A percentile compares a stretch with the other conserved stretches of the same genome.
Evolutionary conservation across 1,140 invertebrate species (phyloP).

Genomic region (Chironomus tepperi): DNA sequence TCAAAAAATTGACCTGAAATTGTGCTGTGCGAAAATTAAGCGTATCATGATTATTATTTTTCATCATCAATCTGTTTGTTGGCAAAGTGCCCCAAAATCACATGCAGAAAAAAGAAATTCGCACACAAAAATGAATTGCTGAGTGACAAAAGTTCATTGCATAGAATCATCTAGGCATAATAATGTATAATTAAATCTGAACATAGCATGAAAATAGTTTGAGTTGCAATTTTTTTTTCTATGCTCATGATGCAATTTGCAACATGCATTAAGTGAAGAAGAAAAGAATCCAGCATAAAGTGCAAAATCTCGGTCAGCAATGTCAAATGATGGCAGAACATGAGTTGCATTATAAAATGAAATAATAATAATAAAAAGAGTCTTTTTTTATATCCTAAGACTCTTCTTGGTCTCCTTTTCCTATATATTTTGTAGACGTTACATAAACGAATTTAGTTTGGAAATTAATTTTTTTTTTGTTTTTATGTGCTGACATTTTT

Average conservation of each 20-base stretch:
- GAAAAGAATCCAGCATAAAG: background rate
- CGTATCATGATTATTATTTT: too few species aligned
- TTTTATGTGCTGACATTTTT: too few species aligned
- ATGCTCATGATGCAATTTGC: background rate
- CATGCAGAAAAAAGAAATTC: background rate
- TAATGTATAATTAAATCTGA: constrained; percentile 22
- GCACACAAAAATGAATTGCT: background rate
- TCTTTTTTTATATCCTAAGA: too few species aligned
- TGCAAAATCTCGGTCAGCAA: constrained; percentile 6
- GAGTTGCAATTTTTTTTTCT: background rate
- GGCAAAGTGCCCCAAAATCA: background rate
- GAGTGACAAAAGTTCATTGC: background rate
- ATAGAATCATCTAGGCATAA: constrained; percentile 7
- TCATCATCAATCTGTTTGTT: background rate
- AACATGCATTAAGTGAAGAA: background rate
- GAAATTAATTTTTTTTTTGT: too few species aligned
- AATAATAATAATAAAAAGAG: background rate
- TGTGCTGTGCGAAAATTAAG: too few species aligned
- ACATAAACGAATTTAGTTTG: too few species aligned
- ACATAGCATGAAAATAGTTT: background rate
- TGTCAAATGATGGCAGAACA: background rate
- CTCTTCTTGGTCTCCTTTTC: too few species aligned
- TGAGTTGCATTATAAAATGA: background rate
- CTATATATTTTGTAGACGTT: too few species aligned
- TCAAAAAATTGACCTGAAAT: too few species aligned